phyloP scores from a whole-genome alignment of 2,113 vertebrate genomes.

The Hippopotamus amphibius region DNA sequence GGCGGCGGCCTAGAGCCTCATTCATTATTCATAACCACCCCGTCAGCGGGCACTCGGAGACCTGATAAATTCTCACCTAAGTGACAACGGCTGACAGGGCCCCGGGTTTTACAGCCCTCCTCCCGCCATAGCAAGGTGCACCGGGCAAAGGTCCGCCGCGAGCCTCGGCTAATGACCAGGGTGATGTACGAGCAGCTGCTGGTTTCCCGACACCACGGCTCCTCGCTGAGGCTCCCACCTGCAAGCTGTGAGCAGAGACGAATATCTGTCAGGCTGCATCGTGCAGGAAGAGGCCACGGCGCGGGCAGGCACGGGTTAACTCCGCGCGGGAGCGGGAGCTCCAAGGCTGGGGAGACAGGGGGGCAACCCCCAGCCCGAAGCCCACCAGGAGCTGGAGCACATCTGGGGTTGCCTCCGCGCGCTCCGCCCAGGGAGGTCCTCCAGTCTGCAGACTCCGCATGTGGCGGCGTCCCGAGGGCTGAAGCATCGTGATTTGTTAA shows the following conservation, averaged over 20 bases:
- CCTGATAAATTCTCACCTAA: slow-evolving; percentile 98
- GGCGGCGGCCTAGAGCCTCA: slow-evolving; percentile 93
- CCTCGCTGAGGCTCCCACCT: slow-evolving; percentile 87
- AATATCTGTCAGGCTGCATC: slow-evolving; percentile 84
- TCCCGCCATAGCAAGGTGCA: slow-evolving; percentile 89
- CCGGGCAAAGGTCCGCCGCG: slow-evolving; percentile 94
- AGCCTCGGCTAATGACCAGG: slow-evolving; percentile 94
- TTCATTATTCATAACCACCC: slow-evolving; percentile 98
- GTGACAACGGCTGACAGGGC: slow-evolving; percentile 99
- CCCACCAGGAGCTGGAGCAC: slow-evolving; percentile 67
- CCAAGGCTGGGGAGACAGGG: not conserved
- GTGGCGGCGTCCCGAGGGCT: slow-evolving; percentile 64
- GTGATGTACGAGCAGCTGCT: slow-evolving; percentile 92
- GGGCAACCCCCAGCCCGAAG: not conserved
- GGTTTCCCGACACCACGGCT: slow-evolving; percentile 89
- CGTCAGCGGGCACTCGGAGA: slow-evolving; percentile 95
- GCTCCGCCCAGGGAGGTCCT: slow-evolving; percentile 31
- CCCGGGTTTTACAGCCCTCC: slow-evolving; percentile 93
- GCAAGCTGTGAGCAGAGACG: slow-evolving; percentile 81
- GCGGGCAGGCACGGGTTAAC: slow-evolving; percentile 87
- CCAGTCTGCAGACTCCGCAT: slow-evolving; percentile 65
- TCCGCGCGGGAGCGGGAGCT: not conserved
- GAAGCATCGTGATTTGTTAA: slow-evolving; percentile 73
- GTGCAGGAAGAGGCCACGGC: slow-evolving; percentile 71
- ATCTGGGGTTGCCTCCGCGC: slow-evolving; percentile 73